Evolutionary conservation across 1,140 invertebrate species (phyloP).

Genomic region (Caenorhabditis brenneri): DNA sequence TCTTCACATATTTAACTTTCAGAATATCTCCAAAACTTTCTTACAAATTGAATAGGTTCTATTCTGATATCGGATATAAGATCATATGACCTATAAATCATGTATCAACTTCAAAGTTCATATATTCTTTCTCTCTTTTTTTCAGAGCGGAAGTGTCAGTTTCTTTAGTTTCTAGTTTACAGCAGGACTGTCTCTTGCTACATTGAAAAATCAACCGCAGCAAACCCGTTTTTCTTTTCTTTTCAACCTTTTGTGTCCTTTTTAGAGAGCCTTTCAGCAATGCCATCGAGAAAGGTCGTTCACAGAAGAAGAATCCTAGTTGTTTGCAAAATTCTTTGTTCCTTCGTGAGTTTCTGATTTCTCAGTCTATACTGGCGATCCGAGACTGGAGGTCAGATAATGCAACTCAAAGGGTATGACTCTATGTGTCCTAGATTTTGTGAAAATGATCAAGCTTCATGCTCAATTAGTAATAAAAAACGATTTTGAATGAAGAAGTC

Average conservation of each 20-base stretch:
- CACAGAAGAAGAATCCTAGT: not conserved
- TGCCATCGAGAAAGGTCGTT: constrained; percentile 36
- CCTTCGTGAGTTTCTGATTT: not conserved
- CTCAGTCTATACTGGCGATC: too few relatives aligned
- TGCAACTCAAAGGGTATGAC: too few relatives aligned
- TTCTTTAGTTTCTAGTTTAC: constrained; percentile 18
- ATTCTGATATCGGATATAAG: too few relatives aligned
- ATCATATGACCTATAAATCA: not conserved
- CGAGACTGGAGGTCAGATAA: too few relatives aligned
- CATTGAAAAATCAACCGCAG: not conserved
- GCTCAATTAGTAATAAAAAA: too few relatives aligned
- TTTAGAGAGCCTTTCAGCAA: not conserved
- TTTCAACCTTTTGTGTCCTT: constrained; percentile 28
- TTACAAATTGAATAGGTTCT: too few relatives aligned
- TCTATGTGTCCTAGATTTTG: too few relatives aligned
- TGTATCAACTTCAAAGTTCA: not conserved
- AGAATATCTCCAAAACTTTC: too few relatives aligned
- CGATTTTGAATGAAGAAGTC: too few relatives aligned
- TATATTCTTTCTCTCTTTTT: not conserved
- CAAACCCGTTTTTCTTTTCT: constrained; percentile 6
- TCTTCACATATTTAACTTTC: too few relatives aligned
- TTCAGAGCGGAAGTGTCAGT: constrained; percentile 29
- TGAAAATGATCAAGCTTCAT: too few relatives aligned
- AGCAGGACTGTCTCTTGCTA: not conserved
- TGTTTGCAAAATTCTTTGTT: not conserved